These are phyloP conservation scores for Liposcelis brunnea DNA, from an alignment of 2,888 invertebrate genomes.

Conservation along the genomic window DNA sequence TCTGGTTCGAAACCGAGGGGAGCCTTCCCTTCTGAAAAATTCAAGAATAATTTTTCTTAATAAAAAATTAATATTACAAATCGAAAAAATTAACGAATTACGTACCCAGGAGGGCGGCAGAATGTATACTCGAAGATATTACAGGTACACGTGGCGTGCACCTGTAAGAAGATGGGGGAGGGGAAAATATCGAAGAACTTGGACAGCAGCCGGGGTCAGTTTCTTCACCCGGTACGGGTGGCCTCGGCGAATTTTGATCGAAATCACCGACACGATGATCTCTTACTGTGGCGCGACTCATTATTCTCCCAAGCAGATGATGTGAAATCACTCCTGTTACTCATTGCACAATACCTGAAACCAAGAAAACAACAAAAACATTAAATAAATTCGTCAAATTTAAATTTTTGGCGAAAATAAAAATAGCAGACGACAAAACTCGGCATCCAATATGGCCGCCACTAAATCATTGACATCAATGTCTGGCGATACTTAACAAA, in stretches of 20 bases:
- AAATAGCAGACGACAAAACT: too few species aligned
- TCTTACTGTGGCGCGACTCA: not conserved
- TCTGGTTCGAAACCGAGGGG: slow-evolving; percentile 39
- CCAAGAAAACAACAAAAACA: not conserved
- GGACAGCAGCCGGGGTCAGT: slow-evolving; percentile 11
- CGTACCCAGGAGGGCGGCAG: slow-evolving; percentile 21
- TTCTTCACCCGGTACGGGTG: slow-evolving; percentile 40
- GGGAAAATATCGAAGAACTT: slow-evolving; percentile 24
- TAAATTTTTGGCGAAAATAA: too few species aligned
- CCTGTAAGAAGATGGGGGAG: slow-evolving; percentile 15
- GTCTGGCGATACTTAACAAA: too few species aligned
- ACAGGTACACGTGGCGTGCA: too few species aligned
- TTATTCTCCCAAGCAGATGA: not conserved
- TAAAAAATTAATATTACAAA: not conserved
- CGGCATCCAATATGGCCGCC: too few species aligned
- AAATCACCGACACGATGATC: slow-evolving; percentile 11
- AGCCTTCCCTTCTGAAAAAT: slow-evolving; percentile 21
- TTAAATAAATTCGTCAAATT: too few species aligned
- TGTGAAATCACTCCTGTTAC: not conserved
- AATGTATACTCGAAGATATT: slow-evolving; percentile 22
- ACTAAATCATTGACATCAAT: too few species aligned
- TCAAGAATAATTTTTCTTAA: not conserved
- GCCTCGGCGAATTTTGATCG: slow-evolving; percentile 49
- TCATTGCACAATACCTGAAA: slow-evolving; percentile 8
- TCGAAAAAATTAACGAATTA: too few species aligned